A percentile compares a stretch with the other conserved stretches of the same genome.
These are phyloP conservation scores for Drosophila colorata DNA, from an alignment of 2,888 invertebrate species.

Conservation along the genomic window DNA sequence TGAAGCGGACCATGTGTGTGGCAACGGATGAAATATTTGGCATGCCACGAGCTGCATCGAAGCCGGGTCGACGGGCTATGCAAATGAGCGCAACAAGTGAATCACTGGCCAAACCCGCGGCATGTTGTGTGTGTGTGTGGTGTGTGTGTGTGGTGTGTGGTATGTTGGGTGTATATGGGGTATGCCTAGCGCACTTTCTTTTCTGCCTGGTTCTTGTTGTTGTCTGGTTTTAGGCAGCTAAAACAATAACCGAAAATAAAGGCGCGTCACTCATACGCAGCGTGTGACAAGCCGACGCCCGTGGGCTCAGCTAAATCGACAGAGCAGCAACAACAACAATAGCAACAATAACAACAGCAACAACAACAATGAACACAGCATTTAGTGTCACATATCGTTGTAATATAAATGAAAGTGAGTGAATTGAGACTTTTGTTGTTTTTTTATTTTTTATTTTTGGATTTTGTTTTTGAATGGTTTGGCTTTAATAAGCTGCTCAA, in stretches of 20 bases:
- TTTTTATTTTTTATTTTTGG: constrained; percentile 17
- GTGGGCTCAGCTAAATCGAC: constrained; percentile 64
- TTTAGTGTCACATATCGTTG: constrained; percentile 78
- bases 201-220: constrained; percentile 30
- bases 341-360: constrained; percentile 27
- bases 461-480: constrained; percentile 56
- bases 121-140: constrained; percentile 16
- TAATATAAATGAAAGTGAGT: constrained; percentile 82
- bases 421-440: constrained; percentile 44
- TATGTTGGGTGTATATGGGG: constrained; percentile 12
- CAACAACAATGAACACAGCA: constrained; percentile 60
- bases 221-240: constrained; percentile 56
- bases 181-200: constrained; percentile 76
- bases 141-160: constrained; percentile 4
- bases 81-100: constrained; percentile 70
- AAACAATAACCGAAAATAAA: constrained; percentile 80
- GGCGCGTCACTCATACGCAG: constrained; percentile 81
- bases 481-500: constrained; percentile 71
- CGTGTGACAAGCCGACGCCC: constrained; percentile 75
- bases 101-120: constrained; percentile 53
- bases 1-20: constrained; percentile 35
- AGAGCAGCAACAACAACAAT: constrained; percentile 35
- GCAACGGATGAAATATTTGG: constrained; percentile 44
- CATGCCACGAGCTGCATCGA: constrained; percentile 33
- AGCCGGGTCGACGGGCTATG: constrained; percentile 40